A percentile compares a stretch with the other conserved stretches of the same genome.
Evolutionary conservation across 2,113 vertebrate genomes (phyloP).

Genomic region (Anarhynchus alexandrinus): DNA sequence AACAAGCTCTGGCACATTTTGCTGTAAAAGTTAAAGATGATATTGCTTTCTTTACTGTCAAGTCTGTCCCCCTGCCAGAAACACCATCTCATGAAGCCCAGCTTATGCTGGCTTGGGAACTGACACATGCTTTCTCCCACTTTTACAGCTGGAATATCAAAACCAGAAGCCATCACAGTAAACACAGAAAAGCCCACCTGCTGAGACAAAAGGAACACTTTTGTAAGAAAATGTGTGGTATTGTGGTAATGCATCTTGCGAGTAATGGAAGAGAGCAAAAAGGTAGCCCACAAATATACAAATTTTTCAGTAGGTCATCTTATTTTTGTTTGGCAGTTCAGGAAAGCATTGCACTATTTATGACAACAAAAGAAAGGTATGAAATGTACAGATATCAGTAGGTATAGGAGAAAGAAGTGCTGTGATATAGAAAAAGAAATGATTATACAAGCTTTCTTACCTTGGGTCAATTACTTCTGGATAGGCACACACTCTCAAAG

Average conservation of each 20-base stretch:
- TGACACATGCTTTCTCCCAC: background rate
- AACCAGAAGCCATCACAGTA: background rate
- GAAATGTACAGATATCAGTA: background rate
- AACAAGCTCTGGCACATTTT: background rate
- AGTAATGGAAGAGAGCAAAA: background rate
- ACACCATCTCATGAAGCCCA: background rate
- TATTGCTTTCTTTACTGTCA: background rate
- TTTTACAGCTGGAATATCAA: background rate
- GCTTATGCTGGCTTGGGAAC: background rate
- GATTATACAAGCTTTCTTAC: slow-evolving; percentile 47
- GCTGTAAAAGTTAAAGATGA: background rate
- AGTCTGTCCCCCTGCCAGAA: background rate
- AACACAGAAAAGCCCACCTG: background rate
- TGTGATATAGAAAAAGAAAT: background rate
- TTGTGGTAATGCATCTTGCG: background rate
- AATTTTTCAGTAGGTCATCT: background rate
- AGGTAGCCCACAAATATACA: background rate
- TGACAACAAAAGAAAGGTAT: background rate
- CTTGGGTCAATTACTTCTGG: slow-evolving; percentile 83
- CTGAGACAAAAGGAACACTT: background rate
- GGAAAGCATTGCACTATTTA: background rate
- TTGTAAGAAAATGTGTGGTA: background rate
- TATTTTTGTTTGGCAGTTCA: background rate
- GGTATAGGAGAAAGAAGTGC: background rate
- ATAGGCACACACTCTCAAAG: slow-evolving; percentile 92